Conservation (phyloP, 2,113 vertebrate species). For the Ammodytes dubius region DNA sequence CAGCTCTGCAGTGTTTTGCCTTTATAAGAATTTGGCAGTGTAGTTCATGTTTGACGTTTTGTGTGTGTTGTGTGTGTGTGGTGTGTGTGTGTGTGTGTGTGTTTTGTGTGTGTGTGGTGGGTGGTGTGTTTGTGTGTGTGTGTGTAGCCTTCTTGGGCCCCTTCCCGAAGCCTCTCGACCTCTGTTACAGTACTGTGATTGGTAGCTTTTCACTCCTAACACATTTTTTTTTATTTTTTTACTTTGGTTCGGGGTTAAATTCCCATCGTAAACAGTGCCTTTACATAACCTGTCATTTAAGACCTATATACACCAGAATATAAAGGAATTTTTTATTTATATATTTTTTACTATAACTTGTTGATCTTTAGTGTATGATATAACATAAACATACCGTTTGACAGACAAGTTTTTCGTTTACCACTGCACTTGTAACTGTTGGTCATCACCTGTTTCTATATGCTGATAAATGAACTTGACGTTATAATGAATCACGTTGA, state of each 20-base stretch:
- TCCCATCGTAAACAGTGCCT: slow-evolving; percentile 24
- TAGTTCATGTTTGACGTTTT: slow-evolving; percentile 24
- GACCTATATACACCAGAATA: not conserved
- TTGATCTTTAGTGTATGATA: not conserved
- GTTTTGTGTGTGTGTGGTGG: slow-evolving; percentile 3
- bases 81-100: not conserved
- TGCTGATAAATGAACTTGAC: too few species aligned
- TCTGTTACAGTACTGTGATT: slow-evolving; percentile 46
- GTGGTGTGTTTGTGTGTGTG: not conserved
- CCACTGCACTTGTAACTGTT: too few species aligned
- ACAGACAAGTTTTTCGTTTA: not conserved
- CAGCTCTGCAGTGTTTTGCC: slow-evolving; percentile 55
- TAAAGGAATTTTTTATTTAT: not conserved
- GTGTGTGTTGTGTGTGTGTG: not conserved
- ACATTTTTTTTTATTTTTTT: slow-evolving; percentile 34
- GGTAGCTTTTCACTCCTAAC: slow-evolving; percentile 40
- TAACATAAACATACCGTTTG: too few species aligned
- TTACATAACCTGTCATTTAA: not conserved
- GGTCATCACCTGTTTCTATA: too few species aligned
- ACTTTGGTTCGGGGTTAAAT: slow-evolving; percentile 30
- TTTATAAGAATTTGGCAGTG: slow-evolving; percentile 66
- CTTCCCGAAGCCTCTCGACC: slow-evolving; percentile 48
- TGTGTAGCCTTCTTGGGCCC: slow-evolving; percentile 1
- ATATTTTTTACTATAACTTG: not conserved
- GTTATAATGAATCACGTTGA: not conserved